Conservation (phyloP, 1,140 invertebrate species). For the Aphelenchoides fujianensis region DNA sequence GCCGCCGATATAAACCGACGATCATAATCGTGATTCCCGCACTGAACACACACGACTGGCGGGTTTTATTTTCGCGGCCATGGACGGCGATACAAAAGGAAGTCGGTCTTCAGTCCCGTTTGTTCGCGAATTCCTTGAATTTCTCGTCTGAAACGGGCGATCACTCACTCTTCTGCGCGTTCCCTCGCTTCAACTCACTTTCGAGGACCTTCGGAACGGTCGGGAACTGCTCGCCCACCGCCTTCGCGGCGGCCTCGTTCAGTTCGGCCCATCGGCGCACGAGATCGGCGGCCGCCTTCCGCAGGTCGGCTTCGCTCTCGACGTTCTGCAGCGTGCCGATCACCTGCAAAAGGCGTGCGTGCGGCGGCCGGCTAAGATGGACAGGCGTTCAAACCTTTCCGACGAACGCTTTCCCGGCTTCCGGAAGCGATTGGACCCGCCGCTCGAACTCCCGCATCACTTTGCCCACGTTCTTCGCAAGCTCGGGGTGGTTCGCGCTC, state of each 20-base stretch:
- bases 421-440: not conserved
- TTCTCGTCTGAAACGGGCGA: not conserved
- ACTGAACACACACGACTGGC: not conserved
- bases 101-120: not conserved
- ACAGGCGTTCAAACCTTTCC: not conserved
- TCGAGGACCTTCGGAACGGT: not conserved
- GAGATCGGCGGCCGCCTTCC: not conserved
- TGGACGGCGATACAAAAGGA: too few species aligned
- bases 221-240: not conserved
- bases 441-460: not conserved
- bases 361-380: not conserved
- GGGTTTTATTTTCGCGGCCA: not conserved
- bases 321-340: constrained; percentile 1
- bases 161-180: not conserved
- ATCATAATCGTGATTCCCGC: not conserved
- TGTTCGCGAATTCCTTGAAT: not conserved
- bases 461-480: not conserved
- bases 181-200: not conserved
- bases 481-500: not conserved
- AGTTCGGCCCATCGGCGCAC: not conserved
- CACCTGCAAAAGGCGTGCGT: too few species aligned
- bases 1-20: too few species aligned
- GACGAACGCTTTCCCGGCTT: not conserved
- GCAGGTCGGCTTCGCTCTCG: not conserved
- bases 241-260: not conserved